Percentiles rank a stretch among this genome's conserved stretches.
These are phyloP conservation scores for Hexactinellida sp. DNA, from an alignment of 37 sponge, comb jelly and placozoan genomes.

Conservation along the genomic window DNA sequence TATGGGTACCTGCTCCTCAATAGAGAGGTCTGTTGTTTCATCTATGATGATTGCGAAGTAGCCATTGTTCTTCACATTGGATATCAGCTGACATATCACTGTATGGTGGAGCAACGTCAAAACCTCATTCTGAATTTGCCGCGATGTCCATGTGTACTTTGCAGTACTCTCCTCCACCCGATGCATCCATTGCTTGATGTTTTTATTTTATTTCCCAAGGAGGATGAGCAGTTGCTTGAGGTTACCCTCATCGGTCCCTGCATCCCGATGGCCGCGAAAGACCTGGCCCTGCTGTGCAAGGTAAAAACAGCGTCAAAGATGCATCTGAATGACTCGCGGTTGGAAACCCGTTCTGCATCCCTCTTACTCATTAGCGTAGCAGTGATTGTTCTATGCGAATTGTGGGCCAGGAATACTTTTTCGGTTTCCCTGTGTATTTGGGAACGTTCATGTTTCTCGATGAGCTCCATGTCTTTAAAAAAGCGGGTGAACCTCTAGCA, in stretches of 20 bases:
- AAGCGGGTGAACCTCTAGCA: too few species aligned
- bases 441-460: too few species aligned
- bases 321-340: not conserved
- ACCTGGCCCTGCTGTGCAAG: not conserved
- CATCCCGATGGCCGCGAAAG: not conserved
- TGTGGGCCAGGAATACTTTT: too few species aligned
- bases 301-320: not conserved
- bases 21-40: not conserved
- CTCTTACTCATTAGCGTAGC: too few species aligned
- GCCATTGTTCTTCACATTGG: not conserved
- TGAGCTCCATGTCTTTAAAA: too few species aligned
- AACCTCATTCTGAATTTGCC: not conserved
- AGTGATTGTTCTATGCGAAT: too few species aligned
- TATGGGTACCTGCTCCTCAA: not conserved
- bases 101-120: not conserved
- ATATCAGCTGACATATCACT: not conserved
- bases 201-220: not conserved
- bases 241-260: not conserved
- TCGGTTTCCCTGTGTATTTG: too few species aligned
- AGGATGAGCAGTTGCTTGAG: not conserved
- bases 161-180: not conserved
- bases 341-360: too few species aligned
- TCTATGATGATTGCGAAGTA: not conserved
- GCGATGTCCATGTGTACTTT: not conserved
- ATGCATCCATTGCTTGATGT: not conserved